Evolutionary conservation across 2,888 invertebrate genomes (phyloP).

Genomic region (Hololepta plana): DNA sequence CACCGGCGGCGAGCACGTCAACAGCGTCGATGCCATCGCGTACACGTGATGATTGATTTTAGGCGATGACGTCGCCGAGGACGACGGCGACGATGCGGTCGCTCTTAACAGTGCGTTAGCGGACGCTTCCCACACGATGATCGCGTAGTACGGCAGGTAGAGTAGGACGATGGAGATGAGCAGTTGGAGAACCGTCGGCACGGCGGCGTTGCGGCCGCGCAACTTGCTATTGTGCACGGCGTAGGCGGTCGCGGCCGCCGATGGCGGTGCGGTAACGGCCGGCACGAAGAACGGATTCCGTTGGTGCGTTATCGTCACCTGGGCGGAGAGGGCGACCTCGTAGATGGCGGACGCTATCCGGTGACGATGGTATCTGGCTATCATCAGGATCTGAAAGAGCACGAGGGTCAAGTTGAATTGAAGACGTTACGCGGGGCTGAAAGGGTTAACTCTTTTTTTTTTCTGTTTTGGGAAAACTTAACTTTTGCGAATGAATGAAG

Average conservation of each 20-base stretch:
- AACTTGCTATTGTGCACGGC: slow-evolving; percentile 30
- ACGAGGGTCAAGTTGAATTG: no score
- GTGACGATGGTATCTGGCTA: slow-evolving; percentile 58
- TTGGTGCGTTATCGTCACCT: slow-evolving; percentile 69
- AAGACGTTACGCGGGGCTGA: no score
- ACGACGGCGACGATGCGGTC: slow-evolving; percentile 10
- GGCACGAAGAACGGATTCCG: slow-evolving; percentile 60
- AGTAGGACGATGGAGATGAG: slow-evolving; percentile 52
- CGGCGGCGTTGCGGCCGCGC: slow-evolving; percentile 33
- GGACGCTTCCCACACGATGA: slow-evolving; percentile 47
- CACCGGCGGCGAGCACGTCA: slow-evolving; percentile 51
- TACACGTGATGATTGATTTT: slow-evolving; percentile 28
- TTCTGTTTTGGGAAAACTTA: no score
- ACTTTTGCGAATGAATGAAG: no score
- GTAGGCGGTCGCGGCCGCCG: slow-evolving; percentile 43
- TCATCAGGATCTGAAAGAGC: slow-evolving; percentile 35
- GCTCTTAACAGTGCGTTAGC: slow-evolving; percentile 18
- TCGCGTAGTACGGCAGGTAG: slow-evolving; percentile 56
- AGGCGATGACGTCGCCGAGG: slow-evolving; percentile 10
- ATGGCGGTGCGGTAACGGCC: slow-evolving; percentile 44
- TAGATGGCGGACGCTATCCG: slow-evolving; percentile 72
- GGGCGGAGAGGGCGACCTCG: slow-evolving; percentile 67
- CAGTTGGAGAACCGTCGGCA: slow-evolving; percentile 52
- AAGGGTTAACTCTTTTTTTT: no score
- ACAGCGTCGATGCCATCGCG: slow-evolving; percentile 41